A percentile compares a stretch with the other conserved stretches of the same genome.
These are phyloP conservation scores for Calvadosia cruxmelitensis DNA, from an alignment of 30 jellyfish, hydroid and myxozoan genomes.

Conservation along the genomic window DNA sequence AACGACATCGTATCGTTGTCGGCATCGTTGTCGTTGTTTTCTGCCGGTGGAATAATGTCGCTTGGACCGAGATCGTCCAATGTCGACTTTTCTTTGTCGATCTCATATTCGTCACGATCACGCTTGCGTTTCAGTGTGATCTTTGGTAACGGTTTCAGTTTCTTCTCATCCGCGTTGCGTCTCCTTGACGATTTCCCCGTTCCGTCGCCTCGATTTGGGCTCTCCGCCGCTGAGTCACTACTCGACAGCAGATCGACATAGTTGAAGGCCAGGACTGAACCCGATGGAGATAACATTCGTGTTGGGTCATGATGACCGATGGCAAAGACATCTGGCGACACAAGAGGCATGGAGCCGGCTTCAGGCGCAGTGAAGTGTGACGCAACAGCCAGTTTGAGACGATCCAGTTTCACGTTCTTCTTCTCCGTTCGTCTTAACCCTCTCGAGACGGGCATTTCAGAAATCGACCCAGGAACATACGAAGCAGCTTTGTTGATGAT, in stretches of 20 bases:
- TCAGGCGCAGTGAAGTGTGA: conserved; percentile 21
- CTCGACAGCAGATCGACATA: neutral
- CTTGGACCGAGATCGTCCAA: conserved; percentile 27
- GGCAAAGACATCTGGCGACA: conserved; percentile 41
- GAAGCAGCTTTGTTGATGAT: conserved; percentile 29
- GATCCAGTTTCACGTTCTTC: conserved; percentile 22
- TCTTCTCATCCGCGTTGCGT: neutral
- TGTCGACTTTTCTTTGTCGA: conserved; percentile 55
- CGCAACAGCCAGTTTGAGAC: conserved; percentile 32
- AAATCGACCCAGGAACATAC: conserved; percentile 22
- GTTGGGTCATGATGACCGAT: neutral
- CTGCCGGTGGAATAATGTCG: neutral
- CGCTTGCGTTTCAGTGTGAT: conserved; percentile 52
- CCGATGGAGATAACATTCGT: neutral
- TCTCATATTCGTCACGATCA: conserved; percentile 61
- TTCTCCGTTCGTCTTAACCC: conserved; percentile 1
- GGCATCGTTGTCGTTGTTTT: neutral
- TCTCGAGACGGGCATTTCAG: neutral
- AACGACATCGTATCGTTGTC: conserved; percentile 1
- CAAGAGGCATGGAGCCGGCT: conserved; percentile 36
- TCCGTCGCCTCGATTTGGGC: neutral
- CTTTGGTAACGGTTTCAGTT: conserved; percentile 48
- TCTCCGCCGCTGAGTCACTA: neutral
- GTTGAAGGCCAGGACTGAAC: neutral
- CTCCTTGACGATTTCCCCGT: neutral